These are phyloP conservation scores for Microtus pennsylvanicus DNA, from an alignment of 2,113 vertebrate species.

Conservation along the genomic window DNA sequence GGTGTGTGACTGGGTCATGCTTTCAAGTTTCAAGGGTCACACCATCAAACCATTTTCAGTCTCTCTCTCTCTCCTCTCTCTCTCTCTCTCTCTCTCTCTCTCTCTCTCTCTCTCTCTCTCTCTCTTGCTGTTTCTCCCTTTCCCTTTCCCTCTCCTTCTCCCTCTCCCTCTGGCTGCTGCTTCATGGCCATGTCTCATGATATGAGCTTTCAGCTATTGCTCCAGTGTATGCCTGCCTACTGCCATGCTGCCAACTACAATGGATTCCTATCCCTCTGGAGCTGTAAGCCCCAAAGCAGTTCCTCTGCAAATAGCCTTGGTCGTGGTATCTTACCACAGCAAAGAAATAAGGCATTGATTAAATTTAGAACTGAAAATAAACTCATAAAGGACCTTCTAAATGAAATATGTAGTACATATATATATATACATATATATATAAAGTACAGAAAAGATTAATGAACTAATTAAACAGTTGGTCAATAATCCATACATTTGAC, in stretches of 20 bases:
- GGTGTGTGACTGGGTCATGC: background rate
- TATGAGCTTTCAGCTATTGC: background rate
- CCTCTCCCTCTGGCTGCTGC: background rate
- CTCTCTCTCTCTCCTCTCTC: background rate
- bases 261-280: background rate
- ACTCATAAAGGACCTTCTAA: background rate
- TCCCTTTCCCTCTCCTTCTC: fast-evolving
- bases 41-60: background rate
- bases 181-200: background rate
- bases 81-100: too few species aligned
- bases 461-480: background rate
- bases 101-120: too few species aligned
- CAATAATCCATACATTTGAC: background rate
- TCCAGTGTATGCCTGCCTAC: background rate
- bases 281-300: background rate
- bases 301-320: background rate
- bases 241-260: background rate
- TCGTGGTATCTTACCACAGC: background rate
- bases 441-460: background rate
- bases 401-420: background rate
- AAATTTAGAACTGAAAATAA: conserved; percentile 32
- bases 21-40: background rate
- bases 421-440: background rate
- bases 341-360: background rate
- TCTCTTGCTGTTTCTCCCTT: background rate